Percentiles rank a stretch among this genome's conserved stretches.
Conservation (phyloP, 2,797 vertebrate species). For the Lepus oiostolus region DNA sequence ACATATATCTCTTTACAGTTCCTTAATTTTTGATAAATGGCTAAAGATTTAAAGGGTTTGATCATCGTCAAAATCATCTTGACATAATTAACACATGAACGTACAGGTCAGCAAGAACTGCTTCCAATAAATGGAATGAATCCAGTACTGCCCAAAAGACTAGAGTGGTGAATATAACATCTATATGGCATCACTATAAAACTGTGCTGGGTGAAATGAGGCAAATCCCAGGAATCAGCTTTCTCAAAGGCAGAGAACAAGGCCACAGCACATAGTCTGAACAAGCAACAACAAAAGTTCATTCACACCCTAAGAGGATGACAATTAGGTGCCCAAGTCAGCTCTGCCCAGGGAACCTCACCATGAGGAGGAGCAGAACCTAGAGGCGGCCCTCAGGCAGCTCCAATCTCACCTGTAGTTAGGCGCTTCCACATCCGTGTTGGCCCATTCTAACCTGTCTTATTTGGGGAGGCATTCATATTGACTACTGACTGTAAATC, state of each 20-base stretch:
- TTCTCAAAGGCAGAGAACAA: neutral
- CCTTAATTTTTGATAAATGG: neutral
- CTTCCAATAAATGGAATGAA: slow-evolving; percentile 41
- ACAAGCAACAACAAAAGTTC: neutral
- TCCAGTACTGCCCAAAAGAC: neutral
- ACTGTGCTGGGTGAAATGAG: neutral
- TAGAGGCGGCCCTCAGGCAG: neutral
- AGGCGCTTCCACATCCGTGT: neutral
- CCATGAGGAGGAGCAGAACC: neutral
- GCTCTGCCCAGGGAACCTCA: neutral
- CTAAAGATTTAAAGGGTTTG: slow-evolving; percentile 34
- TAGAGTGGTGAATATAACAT: neutral
- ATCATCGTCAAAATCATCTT: slow-evolving; percentile 33
- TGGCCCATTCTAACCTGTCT: neutral
- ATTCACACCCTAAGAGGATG: neutral
- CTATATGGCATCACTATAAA: neutral
- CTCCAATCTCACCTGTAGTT: neutral
- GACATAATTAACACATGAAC: slow-evolving; percentile 26
- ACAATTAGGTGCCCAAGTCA: neutral
- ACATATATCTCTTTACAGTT: neutral
- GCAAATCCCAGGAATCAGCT: neutral
- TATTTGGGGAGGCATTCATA: neutral
- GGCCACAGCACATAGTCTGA: neutral
- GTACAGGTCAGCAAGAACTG: slow-evolving; percentile 12
- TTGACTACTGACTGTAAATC: neutral